phyloP scores from a whole-genome alignment of 1,140 invertebrate species.

The Lepidurus packardi region DNA sequence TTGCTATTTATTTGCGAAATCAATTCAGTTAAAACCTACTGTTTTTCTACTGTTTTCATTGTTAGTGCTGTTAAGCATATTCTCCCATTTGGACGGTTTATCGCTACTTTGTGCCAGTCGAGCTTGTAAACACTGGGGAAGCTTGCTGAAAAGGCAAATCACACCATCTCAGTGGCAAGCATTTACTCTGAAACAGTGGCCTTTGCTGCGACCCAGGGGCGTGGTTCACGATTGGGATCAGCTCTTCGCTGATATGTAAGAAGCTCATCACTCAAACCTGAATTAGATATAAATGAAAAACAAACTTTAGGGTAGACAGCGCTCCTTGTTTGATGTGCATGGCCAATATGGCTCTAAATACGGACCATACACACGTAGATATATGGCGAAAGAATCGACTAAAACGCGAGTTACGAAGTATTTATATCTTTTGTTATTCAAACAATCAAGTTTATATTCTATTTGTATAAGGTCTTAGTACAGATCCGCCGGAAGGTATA shows the following conservation, averaged over 20 bases:
- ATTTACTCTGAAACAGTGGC: conserved; percentile 70
- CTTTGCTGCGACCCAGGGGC: conserved; percentile 67
- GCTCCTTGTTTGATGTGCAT: conserved; percentile 79
- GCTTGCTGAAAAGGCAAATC: conserved; percentile 67
- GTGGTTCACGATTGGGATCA: conserved; percentile 70
- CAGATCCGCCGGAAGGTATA: conserved; percentile 84
- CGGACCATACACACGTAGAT: conserved; percentile 45
- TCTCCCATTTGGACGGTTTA: conserved; percentile 83
- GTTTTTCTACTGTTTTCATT: conserved; percentile 42
- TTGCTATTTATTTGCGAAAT: conserved; percentile 31
- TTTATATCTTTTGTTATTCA: conserved; percentile 25
- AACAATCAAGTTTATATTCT: conserved; percentile 29
- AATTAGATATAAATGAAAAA: background rate
- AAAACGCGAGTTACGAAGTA: conserved; percentile 64
- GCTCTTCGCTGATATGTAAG: conserved; percentile 56
- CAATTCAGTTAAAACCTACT: background rate
- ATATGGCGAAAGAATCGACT: conserved; percentile 68
- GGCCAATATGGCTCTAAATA: conserved; percentile 44
- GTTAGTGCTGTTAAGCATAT: conserved; percentile 75
- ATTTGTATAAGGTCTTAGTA: conserved; percentile 50
- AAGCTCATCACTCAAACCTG: conserved; percentile 33
- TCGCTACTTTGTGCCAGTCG: conserved; percentile 78
- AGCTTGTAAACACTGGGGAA: conserved; percentile 77
- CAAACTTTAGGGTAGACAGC: conserved; percentile 55
- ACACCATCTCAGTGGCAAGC: conserved; percentile 68